Evolutionary conservation across 2,113 vertebrate species (phyloP), one percentile per base, ranked within the genome.

Genomic region (Porphyrio hochstetteri): DNA sequence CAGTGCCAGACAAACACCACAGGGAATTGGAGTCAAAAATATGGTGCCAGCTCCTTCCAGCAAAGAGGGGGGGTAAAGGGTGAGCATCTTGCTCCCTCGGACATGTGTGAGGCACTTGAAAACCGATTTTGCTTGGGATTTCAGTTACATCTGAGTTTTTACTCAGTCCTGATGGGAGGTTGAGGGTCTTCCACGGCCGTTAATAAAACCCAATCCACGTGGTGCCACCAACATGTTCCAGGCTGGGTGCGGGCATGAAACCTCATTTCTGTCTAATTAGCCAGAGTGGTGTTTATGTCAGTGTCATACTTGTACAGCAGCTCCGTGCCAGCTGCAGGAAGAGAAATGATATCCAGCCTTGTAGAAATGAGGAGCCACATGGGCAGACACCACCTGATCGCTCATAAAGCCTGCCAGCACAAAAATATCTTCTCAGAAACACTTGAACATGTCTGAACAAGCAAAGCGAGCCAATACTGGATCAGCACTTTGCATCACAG

Each of bases 381-480:
- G 80, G 94, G 74, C 93, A 95, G 94, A 81, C 81, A 69, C 48
- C 96, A 88, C 91, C 95, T 97, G 96, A 96, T 92, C 82, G 76
- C 74, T 84, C 65, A 27, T 33, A 50, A 60, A 89, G 91, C 69
- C 74, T 92, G 96, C 96, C 95, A 97, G 93, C 94, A 85, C 91
- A 60, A 91, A 96, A 96, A 96, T 97, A 97, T 79, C 93, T 96
- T 92, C 95, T 69, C 94, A 95, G 94, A 95, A 97, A 79, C 84
- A 76, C 94, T 91, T 18, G 10, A 92, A 69, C 94, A 79, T 18
- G 70, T 86, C 96, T 86, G 83, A 92, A 72, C 93, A 82, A 56
- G 94, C 69, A 68, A 40, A 81, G 40, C 2, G 42, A 84, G 89
- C 89, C 91, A 74, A 31, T 59, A 67, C 4, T 33, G 78, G 86